A percentile compares a stretch with the other conserved stretches of the same genome.
Conservation (phyloP, 2,888 invertebrate genomes). For the Dynastes tityus region DNA sequence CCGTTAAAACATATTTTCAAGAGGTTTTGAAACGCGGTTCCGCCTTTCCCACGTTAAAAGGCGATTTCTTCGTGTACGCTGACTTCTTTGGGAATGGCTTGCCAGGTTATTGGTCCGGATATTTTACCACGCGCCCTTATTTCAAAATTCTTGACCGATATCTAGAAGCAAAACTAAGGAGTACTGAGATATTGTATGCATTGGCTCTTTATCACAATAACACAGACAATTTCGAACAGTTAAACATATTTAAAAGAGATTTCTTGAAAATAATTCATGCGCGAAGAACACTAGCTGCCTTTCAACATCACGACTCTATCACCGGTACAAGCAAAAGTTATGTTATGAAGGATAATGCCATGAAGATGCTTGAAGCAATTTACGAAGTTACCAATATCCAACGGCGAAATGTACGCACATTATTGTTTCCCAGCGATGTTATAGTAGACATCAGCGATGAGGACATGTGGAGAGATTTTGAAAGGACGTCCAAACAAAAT, state of each 20-base stretch:
- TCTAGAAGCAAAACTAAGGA: conserved; percentile 38
- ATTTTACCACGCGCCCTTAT: conserved; percentile 36
- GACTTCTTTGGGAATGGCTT: background rate
- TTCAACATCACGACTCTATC: conserved; percentile 46
- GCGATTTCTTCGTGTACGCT: conserved; percentile 44
- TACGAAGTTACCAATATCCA: conserved; percentile 7
- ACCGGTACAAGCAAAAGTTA: conserved; percentile 44
- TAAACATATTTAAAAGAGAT: conserved; percentile 26
- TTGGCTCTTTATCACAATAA: conserved; percentile 6
- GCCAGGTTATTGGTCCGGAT: conserved; percentile 43
- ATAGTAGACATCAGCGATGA: conserved; percentile 12
- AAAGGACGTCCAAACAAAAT: conserved; percentile 2
- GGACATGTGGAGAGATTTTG: conserved; percentile 10
- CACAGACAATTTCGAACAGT: conserved; percentile 11
- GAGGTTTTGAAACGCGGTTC: conserved; percentile 16
- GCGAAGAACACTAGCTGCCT: conserved; percentile 24
- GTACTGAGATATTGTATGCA: conserved; percentile 36
- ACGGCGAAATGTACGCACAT: conserved; percentile 5
- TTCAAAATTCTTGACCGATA: conserved; percentile 33
- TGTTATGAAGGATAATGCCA: conserved; percentile 36
- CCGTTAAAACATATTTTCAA: conserved; percentile 35
- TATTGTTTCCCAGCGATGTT: conserved; percentile 3
- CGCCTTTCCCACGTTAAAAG: conserved; percentile 34
- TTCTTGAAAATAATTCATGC: conserved; percentile 27
- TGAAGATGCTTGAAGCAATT: conserved; percentile 23